phyloP scores from a whole-genome alignment of 1,140 invertebrate species.

The Leptestheria dahalacensis region DNA sequence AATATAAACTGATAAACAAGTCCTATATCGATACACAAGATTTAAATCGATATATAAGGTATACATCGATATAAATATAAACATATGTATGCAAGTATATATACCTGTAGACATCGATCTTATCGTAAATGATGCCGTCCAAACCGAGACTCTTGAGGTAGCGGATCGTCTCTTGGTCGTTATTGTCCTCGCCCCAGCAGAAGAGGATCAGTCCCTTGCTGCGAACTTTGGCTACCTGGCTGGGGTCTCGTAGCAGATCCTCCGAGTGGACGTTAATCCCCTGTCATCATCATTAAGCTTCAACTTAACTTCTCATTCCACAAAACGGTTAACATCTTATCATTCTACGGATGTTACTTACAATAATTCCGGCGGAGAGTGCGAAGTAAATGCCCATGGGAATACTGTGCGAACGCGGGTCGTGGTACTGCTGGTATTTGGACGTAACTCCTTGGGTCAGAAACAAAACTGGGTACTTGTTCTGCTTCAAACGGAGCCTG shows the following conservation, averaged over 20 bases:
- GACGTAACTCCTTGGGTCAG: constrained; percentile 69
- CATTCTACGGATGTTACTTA: constrained; percentile 19
- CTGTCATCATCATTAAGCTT: constrained; percentile 25
- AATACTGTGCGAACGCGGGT: constrained; percentile 63
- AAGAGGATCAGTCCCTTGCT: constrained; percentile 70
- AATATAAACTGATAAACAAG: constrained; percentile 9
- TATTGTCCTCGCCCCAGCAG: constrained; percentile 93
- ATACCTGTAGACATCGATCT: constrained; percentile 33
- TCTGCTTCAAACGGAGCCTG: constrained; percentile 74
- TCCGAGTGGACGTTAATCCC: constrained; percentile 85
- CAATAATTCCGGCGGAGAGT: constrained; percentile 53
- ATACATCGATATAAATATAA: constrained; percentile 4
- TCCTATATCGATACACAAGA: constrained; percentile 14
- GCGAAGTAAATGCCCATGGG: constrained; percentile 69
- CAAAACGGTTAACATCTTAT: neutral
- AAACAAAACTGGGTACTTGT: constrained; percentile 87
- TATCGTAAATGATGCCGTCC: constrained; percentile 88
- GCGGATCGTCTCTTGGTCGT: constrained; percentile 69
- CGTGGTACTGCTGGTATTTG: constrained; percentile 65
- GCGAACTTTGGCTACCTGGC: constrained; percentile 57
- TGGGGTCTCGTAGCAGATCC: constrained; percentile 67
- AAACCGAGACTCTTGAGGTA: constrained; percentile 70
- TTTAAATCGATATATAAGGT: neutral
- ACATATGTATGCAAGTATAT: neutral
- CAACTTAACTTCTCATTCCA: too few relatives aligned